Evolutionary conservation across 2,797 vertebrate species (phyloP).

Genomic region (Odontamblyopus rebecca): DNA sequence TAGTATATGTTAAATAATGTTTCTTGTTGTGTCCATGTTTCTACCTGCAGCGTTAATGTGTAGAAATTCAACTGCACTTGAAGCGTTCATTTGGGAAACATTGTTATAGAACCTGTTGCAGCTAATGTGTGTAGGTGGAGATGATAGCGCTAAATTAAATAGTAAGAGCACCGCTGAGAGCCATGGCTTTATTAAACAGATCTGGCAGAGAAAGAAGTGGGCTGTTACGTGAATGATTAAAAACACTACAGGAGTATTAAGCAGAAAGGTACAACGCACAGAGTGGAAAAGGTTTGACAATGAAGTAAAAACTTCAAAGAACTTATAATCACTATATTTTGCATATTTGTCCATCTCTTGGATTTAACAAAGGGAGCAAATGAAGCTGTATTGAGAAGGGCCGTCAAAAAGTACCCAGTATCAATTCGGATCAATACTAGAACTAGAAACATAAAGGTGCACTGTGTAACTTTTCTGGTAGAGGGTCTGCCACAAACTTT

Average conservation of each 20-base stretch:
- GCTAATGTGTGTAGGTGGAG: slow-evolving; percentile 12
- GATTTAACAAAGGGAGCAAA: not conserved
- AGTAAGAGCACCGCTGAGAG: slow-evolving; percentile 10
- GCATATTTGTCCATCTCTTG: too few relatives aligned
- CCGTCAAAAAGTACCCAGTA: too few relatives aligned
- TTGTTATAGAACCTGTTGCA: slow-evolving; percentile 21
- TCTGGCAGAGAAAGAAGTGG: slow-evolving; percentile 6
- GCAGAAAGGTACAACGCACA: not conserved
- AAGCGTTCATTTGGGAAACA: slow-evolving; percentile 11
- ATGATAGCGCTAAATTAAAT: slow-evolving; percentile 9
- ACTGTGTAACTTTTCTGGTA: too few relatives aligned
- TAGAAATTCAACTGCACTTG: not conserved
- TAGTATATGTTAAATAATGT: not conserved
- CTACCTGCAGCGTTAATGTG: not conserved
- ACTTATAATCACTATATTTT: too few relatives aligned
- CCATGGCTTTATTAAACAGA: not conserved
- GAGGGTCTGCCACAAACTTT: too few relatives aligned
- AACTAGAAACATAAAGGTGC: too few relatives aligned
- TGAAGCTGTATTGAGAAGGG: not conserved
- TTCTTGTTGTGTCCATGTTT: not conserved
- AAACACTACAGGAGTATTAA: slow-evolving; percentile 7
- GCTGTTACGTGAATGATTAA: slow-evolving; percentile 3
- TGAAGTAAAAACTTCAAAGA: not conserved
- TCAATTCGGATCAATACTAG: too few relatives aligned
- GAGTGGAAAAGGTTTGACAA: not conserved